Evolutionary conservation across 2,888 invertebrate genomes (phyloP).

Genomic region (Tenthredo amoena): DNA sequence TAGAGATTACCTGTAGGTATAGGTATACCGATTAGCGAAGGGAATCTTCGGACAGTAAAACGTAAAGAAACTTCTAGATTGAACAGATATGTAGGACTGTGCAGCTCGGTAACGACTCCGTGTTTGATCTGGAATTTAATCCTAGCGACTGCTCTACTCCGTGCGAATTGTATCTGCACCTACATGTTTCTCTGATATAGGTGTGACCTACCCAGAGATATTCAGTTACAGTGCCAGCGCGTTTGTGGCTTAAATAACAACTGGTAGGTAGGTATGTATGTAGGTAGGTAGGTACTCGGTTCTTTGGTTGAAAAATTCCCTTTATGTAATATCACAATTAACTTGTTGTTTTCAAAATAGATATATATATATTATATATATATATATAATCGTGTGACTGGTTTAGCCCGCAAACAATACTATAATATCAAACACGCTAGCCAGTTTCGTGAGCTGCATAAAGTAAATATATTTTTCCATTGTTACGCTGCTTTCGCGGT

Average conservation of each 20-base stretch:
- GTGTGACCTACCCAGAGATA: conserved; percentile 40
- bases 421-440: neutral
- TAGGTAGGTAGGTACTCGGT: neutral
- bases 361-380: neutral
- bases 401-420: neutral
- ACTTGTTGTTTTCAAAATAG: neutral
- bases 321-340: conserved; percentile 27
- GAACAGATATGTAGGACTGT: neutral
- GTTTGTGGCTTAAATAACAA: conserved; percentile 47
- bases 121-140: conserved; percentile 44
- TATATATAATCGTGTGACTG: neutral
- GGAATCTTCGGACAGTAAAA: neutral
- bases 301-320: conserved; percentile 20
- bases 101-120: conserved; percentile 14
- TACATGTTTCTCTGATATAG: neutral
- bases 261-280: neutral
- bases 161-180: neutral
- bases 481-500: conserved; percentile 21
- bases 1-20: neutral
- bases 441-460: neutral
- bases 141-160: neutral
- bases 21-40: neutral
- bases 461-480: conserved; percentile 34
- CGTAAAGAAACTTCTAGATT: neutral
- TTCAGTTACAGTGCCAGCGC: conserved; percentile 36